These are phyloP conservation scores for Penaeus japonicus DNA, from an alignment of 1,140 invertebrate species.

Conservation along the genomic window DNA sequence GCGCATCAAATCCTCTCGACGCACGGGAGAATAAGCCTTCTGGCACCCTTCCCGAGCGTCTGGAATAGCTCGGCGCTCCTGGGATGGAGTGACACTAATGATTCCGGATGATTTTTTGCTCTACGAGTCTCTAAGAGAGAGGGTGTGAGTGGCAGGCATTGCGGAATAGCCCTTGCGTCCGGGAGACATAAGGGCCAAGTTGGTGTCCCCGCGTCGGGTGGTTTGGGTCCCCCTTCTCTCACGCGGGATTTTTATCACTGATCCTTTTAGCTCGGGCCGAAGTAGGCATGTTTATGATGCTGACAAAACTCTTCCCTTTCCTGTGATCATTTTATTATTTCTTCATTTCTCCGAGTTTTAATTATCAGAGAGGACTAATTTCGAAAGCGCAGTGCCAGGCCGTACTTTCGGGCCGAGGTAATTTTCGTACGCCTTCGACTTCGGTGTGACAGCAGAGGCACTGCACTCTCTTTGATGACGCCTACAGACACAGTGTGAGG, in stretches of 20 bases:
- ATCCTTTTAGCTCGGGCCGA: conserved; percentile 52
- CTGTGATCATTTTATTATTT: conserved; percentile 46
- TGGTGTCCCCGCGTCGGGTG: neutral
- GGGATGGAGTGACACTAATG: conserved; percentile 45
- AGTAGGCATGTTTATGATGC: conserved; percentile 54
- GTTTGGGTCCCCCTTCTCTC: conserved; percentile 15
- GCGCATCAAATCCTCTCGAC: neutral
- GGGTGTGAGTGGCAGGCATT: neutral
- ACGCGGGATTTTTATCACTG: conserved; percentile 50
- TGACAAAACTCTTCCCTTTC: conserved; percentile 53
- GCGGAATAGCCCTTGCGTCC: neutral
- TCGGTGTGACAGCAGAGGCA: too few species aligned
- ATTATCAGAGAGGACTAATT: conserved; percentile 7
- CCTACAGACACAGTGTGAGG: too few species aligned
- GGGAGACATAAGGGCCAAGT: neutral
- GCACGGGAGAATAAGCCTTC: neutral
- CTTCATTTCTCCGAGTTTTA: conserved; percentile 40
- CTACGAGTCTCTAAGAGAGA: conserved; percentile 39
- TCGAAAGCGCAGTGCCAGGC: too few species aligned
- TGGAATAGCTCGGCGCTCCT: neutral
- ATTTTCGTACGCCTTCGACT: too few species aligned
- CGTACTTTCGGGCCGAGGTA: too few species aligned
- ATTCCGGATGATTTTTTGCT: conserved; percentile 52
- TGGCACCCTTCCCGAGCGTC: neutral
- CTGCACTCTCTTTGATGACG: too few species aligned